Base-by-base conservation (phyloP, 1,140 invertebrate genomes). In the Drosophila fuyamai region DNA sequence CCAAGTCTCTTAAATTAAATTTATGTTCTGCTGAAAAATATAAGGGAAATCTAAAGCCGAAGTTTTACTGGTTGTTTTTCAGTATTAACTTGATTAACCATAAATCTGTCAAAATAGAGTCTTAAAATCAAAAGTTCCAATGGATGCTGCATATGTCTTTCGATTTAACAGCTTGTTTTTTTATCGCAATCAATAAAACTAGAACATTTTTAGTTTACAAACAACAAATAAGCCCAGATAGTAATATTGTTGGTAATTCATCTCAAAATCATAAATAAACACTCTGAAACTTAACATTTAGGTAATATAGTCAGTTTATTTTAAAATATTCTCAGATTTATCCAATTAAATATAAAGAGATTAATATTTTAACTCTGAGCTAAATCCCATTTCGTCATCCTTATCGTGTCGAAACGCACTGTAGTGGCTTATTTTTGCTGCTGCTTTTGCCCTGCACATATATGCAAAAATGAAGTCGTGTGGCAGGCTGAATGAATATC, bases 391-490 rank as follows among this genome's bases (percentile, higher is more conserved):
- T 16, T 9, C 8, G 10, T 29, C 18, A 35, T 2, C 36, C 18
- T 68, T 51, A 14, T 2, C 10, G 8, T 29, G 0, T 1, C n/a
- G 27, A 68, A 66, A 44, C 46, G n/a, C 46, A 66, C 38, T 68
- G 40, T 68, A 47, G 41, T 56, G 35, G 41, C 41, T 70, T 46
- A 54, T 38, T 32, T 44, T 36, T 36, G 38, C 47, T 38, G 14
- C 32, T 67, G 55, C 36, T 44, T 36, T 29, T 14, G 16, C 47
- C 60, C 18, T 72, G 46, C 58, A 47, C 12, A 58, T 44, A 48
- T 78, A 85, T 85, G 66, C 74, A 78, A 78, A 72, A 78, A 78
- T 68, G 66, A 72, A 79, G 55, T 63, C 61, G 48, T 59, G 51
- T 59, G 38, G 48, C 63, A 43, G 60, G 36, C 48, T 44, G 29